Conservation (phyloP, 2,888 invertebrate species). For the Steinernema scapterisci region DNA sequence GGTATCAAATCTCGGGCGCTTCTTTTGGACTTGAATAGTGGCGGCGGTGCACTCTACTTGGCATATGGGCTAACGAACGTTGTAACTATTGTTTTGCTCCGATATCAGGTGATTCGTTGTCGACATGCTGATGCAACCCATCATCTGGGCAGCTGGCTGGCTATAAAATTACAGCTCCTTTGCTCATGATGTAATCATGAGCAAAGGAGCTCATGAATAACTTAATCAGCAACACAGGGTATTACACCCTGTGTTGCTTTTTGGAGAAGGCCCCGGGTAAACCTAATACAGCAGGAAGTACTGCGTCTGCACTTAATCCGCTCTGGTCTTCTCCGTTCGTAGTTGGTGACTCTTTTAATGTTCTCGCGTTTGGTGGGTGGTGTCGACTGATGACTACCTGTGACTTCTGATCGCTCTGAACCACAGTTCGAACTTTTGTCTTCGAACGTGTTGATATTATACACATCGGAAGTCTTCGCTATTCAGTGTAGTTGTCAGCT, state of each 20-base stretch:
- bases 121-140: not conserved
- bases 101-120: not conserved
- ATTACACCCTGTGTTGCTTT: too few species aligned
- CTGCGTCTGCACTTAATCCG: too few species aligned
- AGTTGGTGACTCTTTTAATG: not conserved
- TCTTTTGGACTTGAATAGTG: not conserved
- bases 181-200: too few species aligned
- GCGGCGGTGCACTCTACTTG: not conserved
- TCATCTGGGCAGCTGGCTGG: not conserved
- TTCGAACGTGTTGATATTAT: slow-evolving; percentile 9
- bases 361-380: not conserved
- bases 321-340: not conserved
- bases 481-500: not conserved
- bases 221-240: too few species aligned
- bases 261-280: too few species aligned
- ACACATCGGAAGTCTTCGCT: not conserved
- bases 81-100: not conserved
- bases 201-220: too few species aligned
- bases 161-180: too few species aligned
- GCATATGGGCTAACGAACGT: not conserved
- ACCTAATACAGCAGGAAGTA: too few species aligned
- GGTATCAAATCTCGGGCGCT: not conserved
- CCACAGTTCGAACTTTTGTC: slow-evolving; percentile 26
- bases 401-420: slow-evolving; percentile 24
- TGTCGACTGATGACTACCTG: not conserved